phyloP scores from a whole-genome alignment of 53 echinoderm and acorn worm species.

The Echinometra lucunter region DNA sequence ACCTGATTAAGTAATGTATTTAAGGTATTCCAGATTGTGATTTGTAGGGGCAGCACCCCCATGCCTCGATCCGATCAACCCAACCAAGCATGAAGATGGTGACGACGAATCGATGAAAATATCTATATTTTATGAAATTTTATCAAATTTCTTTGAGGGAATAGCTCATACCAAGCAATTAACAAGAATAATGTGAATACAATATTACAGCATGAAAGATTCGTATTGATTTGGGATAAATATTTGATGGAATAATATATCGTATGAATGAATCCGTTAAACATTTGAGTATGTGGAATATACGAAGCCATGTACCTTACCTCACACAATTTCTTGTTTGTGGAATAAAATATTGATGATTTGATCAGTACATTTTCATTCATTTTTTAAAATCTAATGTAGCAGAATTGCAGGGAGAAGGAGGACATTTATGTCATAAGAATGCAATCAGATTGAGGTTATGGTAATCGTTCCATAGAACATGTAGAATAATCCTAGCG shows the following conservation, averaged over 20 bases:
- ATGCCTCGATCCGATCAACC: too few species aligned
- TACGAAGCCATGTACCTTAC: not conserved
- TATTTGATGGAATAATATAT: not conserved
- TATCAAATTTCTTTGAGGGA: not conserved
- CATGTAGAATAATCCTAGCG: too few species aligned
- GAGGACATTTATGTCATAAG: not conserved
- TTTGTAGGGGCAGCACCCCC: not conserved
- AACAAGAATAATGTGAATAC: not conserved
- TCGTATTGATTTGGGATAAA: not conserved
- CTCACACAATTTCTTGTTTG: slow-evolving; percentile 5
- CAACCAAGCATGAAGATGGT: not conserved
- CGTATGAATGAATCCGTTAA: not conserved
- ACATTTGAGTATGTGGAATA: not conserved
- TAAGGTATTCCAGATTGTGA: too few species aligned
- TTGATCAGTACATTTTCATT: not conserved
- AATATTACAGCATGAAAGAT: not conserved
- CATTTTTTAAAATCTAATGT: not conserved
- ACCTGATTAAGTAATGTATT: too few species aligned
- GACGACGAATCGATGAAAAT: not conserved
- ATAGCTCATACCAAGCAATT: not conserved
- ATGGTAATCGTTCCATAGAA: too few species aligned
- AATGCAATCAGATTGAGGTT: not conserved
- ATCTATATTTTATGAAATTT: not conserved
- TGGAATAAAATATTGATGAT: slow-evolving; percentile 9
- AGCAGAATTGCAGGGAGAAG: not conserved